Base-by-base conservation (phyloP, 2,113 vertebrate species). In the Tetrax tetrax region DNA sequence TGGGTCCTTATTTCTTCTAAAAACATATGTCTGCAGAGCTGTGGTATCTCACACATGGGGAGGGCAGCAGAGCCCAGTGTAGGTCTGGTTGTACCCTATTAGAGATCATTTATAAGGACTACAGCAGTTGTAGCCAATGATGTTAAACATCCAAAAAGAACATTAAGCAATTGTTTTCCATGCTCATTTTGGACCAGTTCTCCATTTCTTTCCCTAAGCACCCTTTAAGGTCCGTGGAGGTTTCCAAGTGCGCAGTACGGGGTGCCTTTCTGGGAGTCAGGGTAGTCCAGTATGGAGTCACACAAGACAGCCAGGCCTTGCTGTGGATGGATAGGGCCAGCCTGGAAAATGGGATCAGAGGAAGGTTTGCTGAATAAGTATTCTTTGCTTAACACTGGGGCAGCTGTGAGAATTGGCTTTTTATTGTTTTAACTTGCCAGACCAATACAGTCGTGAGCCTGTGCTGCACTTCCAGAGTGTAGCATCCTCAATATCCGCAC, bases 21-120 rank as follows among this genome's bases (percentile, higher is more conserved):
- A 93, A 93, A 82, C 38, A 66, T 21, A 13, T 0, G 20, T 68
- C 15, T 74, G 27, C 17, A 60, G 50, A 37, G 14, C 25, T 0
- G 0, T 16, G 28, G 14, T 37, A 25, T 48, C n/a, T 68, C 37
- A 51, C 15, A 6, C 6, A 3, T 18, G 50, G 31, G 38, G 27
- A 71, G 37, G 54, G 35, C 31, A 22, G 17, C 15, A n/a, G 19
- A 33, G 23, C 11, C 80, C 54, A 47, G 60, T 3, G 23, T 38
- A 31, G 0, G 0, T 59, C 61, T 79, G 38, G 10, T n/a, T 54
- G 33, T 21, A 27, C 20, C 0, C 0, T 21, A 20, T n/a, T 33
- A 31, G 41, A 83, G 23, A 41, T 21, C 27, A 47, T 35, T 59
- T 48, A 29, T 24, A 50, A 45, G 19, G 51, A 56, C 17, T 41